Conservation (phyloP, 2,797 vertebrate genomes). For the Peromyscus eremicus region DNA sequence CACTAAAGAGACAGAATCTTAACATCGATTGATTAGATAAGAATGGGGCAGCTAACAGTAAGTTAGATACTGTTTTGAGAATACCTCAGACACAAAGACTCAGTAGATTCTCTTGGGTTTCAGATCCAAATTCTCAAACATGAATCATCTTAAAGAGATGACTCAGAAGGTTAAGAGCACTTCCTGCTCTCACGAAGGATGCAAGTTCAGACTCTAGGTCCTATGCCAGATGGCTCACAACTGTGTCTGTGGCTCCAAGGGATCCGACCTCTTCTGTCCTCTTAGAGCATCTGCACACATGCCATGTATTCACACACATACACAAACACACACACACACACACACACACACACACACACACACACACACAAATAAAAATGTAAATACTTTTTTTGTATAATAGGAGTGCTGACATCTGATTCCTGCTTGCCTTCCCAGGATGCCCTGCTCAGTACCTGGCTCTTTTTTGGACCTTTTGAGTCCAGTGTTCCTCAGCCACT, state of each 20-base stretch:
- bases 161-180: not conserved
- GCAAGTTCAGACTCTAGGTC: not conserved
- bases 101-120: too few relatives aligned
- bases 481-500: not conserved
- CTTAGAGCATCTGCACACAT: not conserved
- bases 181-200: not conserved
- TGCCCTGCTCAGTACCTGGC: not conserved
- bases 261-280: not conserved
- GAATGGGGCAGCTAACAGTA: not conserved
- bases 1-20: not conserved
- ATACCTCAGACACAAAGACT: not conserved
- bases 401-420: not conserved
- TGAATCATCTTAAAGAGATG: not conserved
- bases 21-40: not conserved
- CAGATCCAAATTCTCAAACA: not conserved
- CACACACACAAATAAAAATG: not conserved
- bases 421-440: rapidly evolving
- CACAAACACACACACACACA: not conserved
- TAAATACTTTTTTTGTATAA: not conserved
- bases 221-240: not conserved
- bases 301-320: not conserved
- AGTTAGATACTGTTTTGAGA: too few relatives aligned
- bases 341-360: not conserved
- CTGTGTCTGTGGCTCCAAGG: not conserved
- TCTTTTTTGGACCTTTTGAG: not conserved